Base-by-base conservation (phyloP, 2,888 invertebrate species). In the Leptopilina syphax region DNA sequence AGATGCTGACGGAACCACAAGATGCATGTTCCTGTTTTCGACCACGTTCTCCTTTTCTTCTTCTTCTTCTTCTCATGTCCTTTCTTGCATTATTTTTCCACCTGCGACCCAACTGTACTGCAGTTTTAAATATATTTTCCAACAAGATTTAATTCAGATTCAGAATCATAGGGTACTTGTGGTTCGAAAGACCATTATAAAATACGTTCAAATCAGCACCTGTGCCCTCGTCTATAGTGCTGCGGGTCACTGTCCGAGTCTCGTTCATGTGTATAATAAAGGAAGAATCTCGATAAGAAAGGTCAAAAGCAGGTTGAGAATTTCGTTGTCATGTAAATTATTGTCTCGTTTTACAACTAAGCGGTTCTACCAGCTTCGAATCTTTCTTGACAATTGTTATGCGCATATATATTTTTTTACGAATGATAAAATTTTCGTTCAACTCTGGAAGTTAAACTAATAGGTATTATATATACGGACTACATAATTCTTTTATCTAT, bases 301-400 rank as follows among this genome's bases (percentile, higher is more conserved):
- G 88, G 87, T 89, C 89, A 86, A 86, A 86, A 85, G 85, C 87
- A 87, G 87, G 90, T 90, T 87, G 85, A 86, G 88, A 87, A 89
- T 89, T 88, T 90, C 86, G 88, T 90, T 91, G 91, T 91, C 90
- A 91, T 91, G 91, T 90, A 91, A 91, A 91, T 91, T 87, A 88
- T 87, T 83, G 87, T 87, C 88, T 87, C 86, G 68, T 47, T 67
- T 54, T 68, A 50, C 47, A 50, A 67, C 47, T 67, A 70, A 70
- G 54, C 70, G 70, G 70, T 54, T 70, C 54, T 54, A 54, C 70
- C 54, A 54, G 70, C 34, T 70, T 27, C 27, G 54, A 70, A 47
- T 47, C 47, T 67, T 70, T 70, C 70, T 70, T 27, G 24, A 27
- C 13, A 54, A 47, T 27, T 27, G 27, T 54, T 70, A 13, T 54